Base-by-base conservation (phyloP, 2,113 vertebrate species). In the Tetraodon nigroviridis region DNA sequence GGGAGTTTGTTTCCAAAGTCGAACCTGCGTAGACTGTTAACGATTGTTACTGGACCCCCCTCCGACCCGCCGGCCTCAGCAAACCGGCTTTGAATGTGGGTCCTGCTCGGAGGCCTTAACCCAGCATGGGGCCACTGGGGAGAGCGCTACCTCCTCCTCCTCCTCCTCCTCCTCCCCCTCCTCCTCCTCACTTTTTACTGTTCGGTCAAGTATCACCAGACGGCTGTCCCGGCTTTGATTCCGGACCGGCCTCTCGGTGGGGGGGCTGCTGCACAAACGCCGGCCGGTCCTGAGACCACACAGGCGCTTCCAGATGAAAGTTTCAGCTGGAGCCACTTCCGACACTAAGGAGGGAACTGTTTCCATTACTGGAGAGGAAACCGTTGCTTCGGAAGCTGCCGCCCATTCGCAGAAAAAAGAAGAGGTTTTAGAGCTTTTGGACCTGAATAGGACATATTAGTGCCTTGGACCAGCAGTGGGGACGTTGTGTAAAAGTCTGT, bases 111-210 rank as follows among this genome's bases (percentile, higher is more conserved):
- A 81, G 80, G 75, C 84, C 82, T 82, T 79, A 68, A 61, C 63
- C 41, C 75, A 79, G 75, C 71, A 32, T 69, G 76, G 69, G 71
- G 61, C 62, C 63, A 71, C 55, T 67, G 50, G 64, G 71, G 75
- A 76, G 62, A 8, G 12, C 61, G 42, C 77, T 73, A 67, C 81
- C 61, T 80, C 76, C n/a, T 16, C 42, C 68, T 62, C 69, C 79
- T 75, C 68, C n/a, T n/a, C 81, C 61, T 80, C 76, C n/a, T 16
- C 81, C 61, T 80, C 76, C n/a, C 14, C 81, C 61, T 80, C 76
- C n/a, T 16, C 42, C 68, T 62, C 69, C 79, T 75, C 68, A 60
- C 6, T 55, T 80, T 76, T 85, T 75, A 81, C 72, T 77, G 65
- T 76, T 80, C 45, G 55, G 66, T 69, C 76, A 82, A 73, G 80